Conservation (phyloP, 53 echinoderm and acorn worm species). For the Glandiceps talaboti region DNA sequence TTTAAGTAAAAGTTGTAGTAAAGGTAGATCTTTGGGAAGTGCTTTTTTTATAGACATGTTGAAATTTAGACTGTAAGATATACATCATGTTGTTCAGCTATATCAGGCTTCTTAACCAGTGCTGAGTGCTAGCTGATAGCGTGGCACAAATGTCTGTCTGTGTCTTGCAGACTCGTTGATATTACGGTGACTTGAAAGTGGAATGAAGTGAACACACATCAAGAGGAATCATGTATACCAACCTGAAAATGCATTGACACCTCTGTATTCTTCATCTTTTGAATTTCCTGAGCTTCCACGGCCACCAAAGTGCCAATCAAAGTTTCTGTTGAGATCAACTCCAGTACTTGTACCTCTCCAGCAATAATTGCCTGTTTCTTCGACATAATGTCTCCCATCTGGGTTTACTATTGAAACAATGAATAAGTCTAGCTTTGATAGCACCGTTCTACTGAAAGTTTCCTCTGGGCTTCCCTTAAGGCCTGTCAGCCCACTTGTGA, state of each 20-base stretch:
- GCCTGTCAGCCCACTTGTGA: conserved; percentile 44
- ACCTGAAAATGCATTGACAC: conserved; percentile 70
- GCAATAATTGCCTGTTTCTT: conserved; percentile 75
- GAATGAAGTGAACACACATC: too few species aligned
- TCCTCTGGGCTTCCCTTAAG: conserved; percentile 30
- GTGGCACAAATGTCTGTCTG: too few species aligned
- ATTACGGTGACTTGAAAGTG: too few species aligned
- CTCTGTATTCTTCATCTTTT: conserved; percentile 82
- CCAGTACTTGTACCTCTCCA: conserved; percentile 88
- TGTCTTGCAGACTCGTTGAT: too few species aligned
- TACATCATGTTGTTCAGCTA: too few species aligned
- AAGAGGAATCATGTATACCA: too few species aligned
- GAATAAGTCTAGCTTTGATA: conserved; percentile 54
- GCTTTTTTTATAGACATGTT: too few species aligned
- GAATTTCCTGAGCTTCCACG: conserved; percentile 78
- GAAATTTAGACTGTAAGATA: too few species aligned
- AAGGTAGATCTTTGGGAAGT: too few species aligned
- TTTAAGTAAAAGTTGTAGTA: too few species aligned
- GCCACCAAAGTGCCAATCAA: conserved; percentile 96
- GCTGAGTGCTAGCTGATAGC: too few species aligned
- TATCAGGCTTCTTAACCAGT: too few species aligned
- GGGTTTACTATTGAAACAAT: conserved; percentile 76
- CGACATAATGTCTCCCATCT: conserved; percentile 70
- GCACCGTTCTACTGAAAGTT: conserved; percentile 28
- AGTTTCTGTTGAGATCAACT: conserved; percentile 82